A percentile compares a stretch with the other conserved stretches of the same genome.
These are phyloP conservation scores for Cyclina sinensis DNA, from an alignment of 1,140 invertebrate genomes.

Conservation along the genomic window DNA sequence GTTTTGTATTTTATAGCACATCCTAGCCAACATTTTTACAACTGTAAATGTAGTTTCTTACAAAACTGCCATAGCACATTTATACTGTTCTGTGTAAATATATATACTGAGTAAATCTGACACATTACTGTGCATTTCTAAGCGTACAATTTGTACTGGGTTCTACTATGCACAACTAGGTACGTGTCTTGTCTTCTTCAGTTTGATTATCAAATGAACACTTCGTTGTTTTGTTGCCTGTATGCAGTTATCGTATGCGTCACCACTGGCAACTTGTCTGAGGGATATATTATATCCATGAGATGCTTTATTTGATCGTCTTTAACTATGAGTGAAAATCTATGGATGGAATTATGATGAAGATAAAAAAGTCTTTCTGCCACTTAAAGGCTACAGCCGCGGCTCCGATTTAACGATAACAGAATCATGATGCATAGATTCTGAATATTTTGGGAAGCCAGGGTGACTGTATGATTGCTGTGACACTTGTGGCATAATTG, in stretches of 20 bases:
- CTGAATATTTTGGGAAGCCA: conserved; percentile 59
- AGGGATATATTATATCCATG: background rate
- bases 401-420: conserved; percentile 80
- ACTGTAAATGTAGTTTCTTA: background rate
- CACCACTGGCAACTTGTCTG: conserved; percentile 35
- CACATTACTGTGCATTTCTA: background rate
- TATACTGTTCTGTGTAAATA: background rate
- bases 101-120: background rate
- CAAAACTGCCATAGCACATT: background rate
- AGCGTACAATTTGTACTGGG: background rate
- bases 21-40: background rate
- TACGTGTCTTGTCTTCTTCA: background rate
- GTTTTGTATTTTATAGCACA: background rate
- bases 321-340: conserved; percentile 29
- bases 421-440: conserved; percentile 72
- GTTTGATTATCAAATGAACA: conserved; percentile 68
- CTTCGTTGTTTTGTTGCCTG: conserved; percentile 52
- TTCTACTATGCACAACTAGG: background rate
- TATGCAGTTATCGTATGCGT: conserved; percentile 6
- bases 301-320: background rate
- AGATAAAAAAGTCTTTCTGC: background rate
- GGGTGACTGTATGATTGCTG: conserved; percentile 43
- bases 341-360: conserved; percentile 67
- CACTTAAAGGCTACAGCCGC: conserved; percentile 57
- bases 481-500: conserved; percentile 60